These are phyloP conservation scores for Ichneumoninae sp. DNA, from an alignment of 2,888 invertebrate species.

Conservation along the genomic window DNA sequence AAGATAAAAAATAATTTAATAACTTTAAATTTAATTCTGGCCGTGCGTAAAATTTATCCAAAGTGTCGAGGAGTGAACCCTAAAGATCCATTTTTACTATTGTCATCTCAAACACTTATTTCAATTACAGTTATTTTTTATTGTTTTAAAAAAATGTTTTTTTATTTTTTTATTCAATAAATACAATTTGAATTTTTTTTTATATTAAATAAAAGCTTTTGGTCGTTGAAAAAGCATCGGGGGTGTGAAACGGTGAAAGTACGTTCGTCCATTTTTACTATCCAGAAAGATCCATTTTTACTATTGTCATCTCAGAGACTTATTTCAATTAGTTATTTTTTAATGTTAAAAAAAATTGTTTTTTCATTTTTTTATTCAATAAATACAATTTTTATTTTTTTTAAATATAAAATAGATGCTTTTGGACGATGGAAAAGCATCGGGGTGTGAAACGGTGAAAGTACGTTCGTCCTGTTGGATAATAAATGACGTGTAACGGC, in stretches of 20 bases:
- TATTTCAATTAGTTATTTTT: background rate
- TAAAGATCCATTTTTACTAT: no score
- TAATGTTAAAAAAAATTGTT: no score
- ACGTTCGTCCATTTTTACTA: no score
- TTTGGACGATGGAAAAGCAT: background rate
- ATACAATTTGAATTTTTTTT: background rate
- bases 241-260: constrained; percentile 3
- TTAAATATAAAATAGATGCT: background rate
- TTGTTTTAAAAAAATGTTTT: no score
- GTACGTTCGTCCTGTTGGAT: background rate
- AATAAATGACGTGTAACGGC: background rate
- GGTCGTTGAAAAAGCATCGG: background rate
- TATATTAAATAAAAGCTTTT: background rate
- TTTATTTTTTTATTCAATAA: background rate
- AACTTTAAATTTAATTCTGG: background rate
- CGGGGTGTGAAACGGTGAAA: constrained; percentile 1
- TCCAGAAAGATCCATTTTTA: no score
- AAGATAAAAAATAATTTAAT: background rate
- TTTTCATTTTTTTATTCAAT: background rate
- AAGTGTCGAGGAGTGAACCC: no score
- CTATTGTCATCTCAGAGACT: no score
- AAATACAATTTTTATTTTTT: background rate
- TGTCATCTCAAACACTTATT: no score
- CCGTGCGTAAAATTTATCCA: no score
- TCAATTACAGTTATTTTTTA: background rate